Percentiles rank a stretch among this genome's conserved stretches.
phyloP scores from a whole-genome alignment of 2,888 invertebrate genomes.

The Ormyrus labotus region DNA sequence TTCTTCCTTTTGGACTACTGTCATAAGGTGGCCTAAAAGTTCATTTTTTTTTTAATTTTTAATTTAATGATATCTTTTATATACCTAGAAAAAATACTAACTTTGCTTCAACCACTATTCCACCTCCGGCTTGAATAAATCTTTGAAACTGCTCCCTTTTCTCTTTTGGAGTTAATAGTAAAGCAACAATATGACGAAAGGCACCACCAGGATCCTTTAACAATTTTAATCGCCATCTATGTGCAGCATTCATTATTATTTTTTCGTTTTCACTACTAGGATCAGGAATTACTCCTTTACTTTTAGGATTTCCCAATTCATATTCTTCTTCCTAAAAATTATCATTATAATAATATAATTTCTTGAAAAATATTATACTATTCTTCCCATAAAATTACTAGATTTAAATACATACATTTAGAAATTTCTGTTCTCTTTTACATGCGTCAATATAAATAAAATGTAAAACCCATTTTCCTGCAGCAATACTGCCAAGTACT shows the following conservation, averaged over 20 bases:
- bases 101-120: slow-evolving; percentile 80
- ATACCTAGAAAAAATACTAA: slow-evolving; percentile 70
- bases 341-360: not conserved
- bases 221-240: slow-evolving; percentile 83
- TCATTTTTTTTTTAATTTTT: slow-evolving; percentile 1
- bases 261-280: slow-evolving; percentile 74
- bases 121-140: slow-evolving; percentile 88
- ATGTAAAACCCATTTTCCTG: slow-evolving; percentile 94
- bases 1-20: slow-evolving; percentile 66
- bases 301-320: slow-evolving; percentile 90
- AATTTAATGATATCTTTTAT: not conserved
- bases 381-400: slow-evolving; percentile 62
- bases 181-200: slow-evolving; percentile 76
- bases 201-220: slow-evolving; percentile 73
- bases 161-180: slow-evolving; percentile 80
- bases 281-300: slow-evolving; percentile 77
- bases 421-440: slow-evolving; percentile 79
- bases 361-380: slow-evolving; percentile 20
- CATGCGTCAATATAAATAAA: slow-evolving; percentile 86
- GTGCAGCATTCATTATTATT: slow-evolving; percentile 79
- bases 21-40: slow-evolving; percentile 71
- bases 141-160: slow-evolving; percentile 81
- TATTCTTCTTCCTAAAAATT: slow-evolving; percentile 84
- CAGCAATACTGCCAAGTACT: slow-evolving; percentile 89
- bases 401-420: slow-evolving; percentile 77